Evolutionary conservation across 2,888 invertebrate species (phyloP), one percentile per base, ranked within the genome.

Genomic region (Dendrolimus pini): DNA sequence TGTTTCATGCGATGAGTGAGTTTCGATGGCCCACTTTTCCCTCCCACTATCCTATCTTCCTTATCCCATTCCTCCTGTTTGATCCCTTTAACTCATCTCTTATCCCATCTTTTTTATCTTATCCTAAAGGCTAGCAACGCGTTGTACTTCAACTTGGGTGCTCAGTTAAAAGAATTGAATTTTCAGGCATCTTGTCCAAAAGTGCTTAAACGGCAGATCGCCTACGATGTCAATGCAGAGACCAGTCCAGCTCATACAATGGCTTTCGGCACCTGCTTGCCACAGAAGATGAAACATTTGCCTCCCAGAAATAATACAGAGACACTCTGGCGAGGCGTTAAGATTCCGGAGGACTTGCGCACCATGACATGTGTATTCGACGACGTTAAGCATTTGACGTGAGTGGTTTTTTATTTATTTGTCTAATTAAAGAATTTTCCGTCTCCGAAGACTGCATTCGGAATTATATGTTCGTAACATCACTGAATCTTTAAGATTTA

Each of bases 321-420:
- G 54, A 74, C 84, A 55, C 85, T 84, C 64, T 94, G 94, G 94
- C 72, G 92, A 42, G 75, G 83, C 9, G 92, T 92, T 58, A 74
- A 86, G 61, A 91, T 93, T 55, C 93, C 93, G 0, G 82, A 90
- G 56, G 92, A 93, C 54, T 74, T 94, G 14, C 87, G 90, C 59
- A 83, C 89, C 1, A 94, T 94, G 94, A 83, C 92, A 0, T 85
- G 87, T 55, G 92, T 94, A 1, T 94, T 93, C 93, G 88, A 92
- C 12, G 93, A 92, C n/a, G 93, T 94, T 54, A 88, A 91, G 18
- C 88, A 93, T 74, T 82, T 94, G 7, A 91, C 91, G 93, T 92
- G 63, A 77, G 82, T 69, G 9, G 2, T 47, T 12, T 47, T 9
- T 30, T 30, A 6, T 6, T 30, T 30, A 30, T 30, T 18, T 30